Percentiles rank a stretch among this genome's conserved stretches.
These are phyloP conservation scores for Setipinna tenuifilis DNA, from an alignment of 2,797 vertebrate genomes.

Conservation along the genomic window DNA sequence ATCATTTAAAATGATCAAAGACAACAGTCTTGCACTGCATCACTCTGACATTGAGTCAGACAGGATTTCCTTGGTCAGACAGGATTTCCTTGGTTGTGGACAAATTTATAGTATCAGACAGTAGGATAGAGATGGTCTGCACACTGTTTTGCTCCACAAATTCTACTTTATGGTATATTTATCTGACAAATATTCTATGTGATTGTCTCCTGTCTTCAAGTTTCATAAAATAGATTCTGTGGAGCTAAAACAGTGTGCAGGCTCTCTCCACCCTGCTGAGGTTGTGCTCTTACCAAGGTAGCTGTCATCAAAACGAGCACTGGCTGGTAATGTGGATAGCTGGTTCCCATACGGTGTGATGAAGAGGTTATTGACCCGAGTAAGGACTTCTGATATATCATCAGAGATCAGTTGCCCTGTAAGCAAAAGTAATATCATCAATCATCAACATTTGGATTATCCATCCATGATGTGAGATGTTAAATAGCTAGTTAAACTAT, in stretches of 20 bases:
- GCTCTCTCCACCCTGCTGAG: not conserved
- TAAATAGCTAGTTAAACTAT: not conserved
- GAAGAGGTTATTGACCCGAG: slow-evolving; percentile 69
- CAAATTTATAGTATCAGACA: too few relatives aligned
- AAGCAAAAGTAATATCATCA: not conserved
- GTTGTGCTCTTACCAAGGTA: slow-evolving; percentile 74
- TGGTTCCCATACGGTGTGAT: slow-evolving; percentile 75
- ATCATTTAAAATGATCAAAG: not conserved
- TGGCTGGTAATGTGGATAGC: slow-evolving; percentile 75
- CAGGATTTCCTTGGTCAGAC: too few relatives aligned
- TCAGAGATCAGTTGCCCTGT: slow-evolving; percentile 84
- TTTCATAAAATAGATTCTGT: too few relatives aligned
- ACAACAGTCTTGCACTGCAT: not conserved
- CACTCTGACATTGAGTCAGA: not conserved
- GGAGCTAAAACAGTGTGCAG: too few relatives aligned
- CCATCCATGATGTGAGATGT: not conserved
- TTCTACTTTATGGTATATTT: too few relatives aligned
- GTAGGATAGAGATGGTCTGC: too few relatives aligned
- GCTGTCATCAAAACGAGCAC: slow-evolving; percentile 81
- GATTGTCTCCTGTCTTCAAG: too few relatives aligned
- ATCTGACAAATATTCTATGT: too few relatives aligned
- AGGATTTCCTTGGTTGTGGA: too few relatives aligned
- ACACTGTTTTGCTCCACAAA: too few relatives aligned
- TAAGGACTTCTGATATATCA: slow-evolving; percentile 78
- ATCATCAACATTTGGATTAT: not conserved